Base-by-base conservation (phyloP, 2,888 invertebrate genomes). In the Pristionchus exspectatus region DNA sequence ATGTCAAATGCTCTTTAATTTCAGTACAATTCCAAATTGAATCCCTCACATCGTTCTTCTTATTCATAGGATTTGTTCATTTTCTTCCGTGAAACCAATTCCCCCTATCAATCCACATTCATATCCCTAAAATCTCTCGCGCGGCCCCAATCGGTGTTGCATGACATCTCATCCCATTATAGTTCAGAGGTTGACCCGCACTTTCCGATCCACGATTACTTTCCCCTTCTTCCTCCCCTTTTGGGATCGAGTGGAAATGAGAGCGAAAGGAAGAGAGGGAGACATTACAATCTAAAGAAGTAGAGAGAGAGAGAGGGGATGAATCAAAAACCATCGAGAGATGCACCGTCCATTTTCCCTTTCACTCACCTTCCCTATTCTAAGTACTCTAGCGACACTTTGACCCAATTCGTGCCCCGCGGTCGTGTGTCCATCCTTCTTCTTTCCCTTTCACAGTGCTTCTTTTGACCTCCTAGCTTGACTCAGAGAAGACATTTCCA, bases 341-440 rank as follows among this genome's bases (percentile, higher is more conserved):
- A 56, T 33, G 44, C 56, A 56, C 56, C 44, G 59, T 38, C 59
- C 38, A 59, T 85, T 63, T n/a, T 85, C 85, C 63, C 66, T 54
- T 87, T 44, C 87, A 87, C 50, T 44, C 69, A 30, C 33, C 72
- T 72, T 33, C 33, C 72, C 84, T 33, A 21, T 85, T 85, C 84
- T 85, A 85, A 85, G 87, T 54, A 87, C 87, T 87, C 54, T 87
- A 69, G 87, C 87, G 87, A 87, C 87, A 74, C 87, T 88, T 74
- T 88, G 87, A 88, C 87, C 87, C 74, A 88, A 88, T 88, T 88
- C 87, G 56, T 88, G 74, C 87, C 72, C 56, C 74, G 44, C 44
- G 44, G 44, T 56, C 33, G 9, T 56, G 33, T 74, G 44, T 44
- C 44, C 30, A 38, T 16, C 38, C 27, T 18, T 38, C 27, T 18